These are phyloP conservation scores for Hermetia illucens DNA, from an alignment of 1,140 invertebrate genomes.

Conservation along the genomic window DNA sequence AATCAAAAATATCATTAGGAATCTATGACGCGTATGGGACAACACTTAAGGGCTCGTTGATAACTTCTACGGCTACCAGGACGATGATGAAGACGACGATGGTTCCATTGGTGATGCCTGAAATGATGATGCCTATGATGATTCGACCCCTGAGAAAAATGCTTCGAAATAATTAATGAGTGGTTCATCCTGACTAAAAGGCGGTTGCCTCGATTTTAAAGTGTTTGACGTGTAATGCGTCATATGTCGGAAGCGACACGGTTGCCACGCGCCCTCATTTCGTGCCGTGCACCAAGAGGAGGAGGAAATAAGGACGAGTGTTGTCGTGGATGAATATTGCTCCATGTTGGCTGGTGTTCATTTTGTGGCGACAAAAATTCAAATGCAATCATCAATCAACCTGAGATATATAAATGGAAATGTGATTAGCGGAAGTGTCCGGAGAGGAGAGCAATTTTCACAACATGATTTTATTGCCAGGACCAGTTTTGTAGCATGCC, in stretches of 20 bases:
- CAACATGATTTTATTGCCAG: no score
- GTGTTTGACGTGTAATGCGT: background rate
- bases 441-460: no score
- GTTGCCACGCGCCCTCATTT: background rate
- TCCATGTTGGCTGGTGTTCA: no score
- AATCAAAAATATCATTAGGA: background rate
- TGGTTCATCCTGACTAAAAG: background rate
- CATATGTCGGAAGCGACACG: background rate
- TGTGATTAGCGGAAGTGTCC: slow-evolving; percentile 1
- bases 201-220: background rate
- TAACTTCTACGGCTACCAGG: no score
- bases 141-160: no score
- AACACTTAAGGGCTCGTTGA: no score
- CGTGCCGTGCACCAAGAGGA: no score
- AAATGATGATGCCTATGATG: background rate
- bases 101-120: background rate
- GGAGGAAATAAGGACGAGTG: no score
- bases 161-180: background rate
- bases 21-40: background rate
- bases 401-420: background rate
- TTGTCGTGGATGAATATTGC: no score
- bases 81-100: background rate
- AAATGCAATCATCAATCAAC: slow-evolving; percentile 1
- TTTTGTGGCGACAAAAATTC: no score
- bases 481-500: no score